Conservation (phyloP, 2,113 vertebrate genomes). For the Urocolius indicus region DNA sequence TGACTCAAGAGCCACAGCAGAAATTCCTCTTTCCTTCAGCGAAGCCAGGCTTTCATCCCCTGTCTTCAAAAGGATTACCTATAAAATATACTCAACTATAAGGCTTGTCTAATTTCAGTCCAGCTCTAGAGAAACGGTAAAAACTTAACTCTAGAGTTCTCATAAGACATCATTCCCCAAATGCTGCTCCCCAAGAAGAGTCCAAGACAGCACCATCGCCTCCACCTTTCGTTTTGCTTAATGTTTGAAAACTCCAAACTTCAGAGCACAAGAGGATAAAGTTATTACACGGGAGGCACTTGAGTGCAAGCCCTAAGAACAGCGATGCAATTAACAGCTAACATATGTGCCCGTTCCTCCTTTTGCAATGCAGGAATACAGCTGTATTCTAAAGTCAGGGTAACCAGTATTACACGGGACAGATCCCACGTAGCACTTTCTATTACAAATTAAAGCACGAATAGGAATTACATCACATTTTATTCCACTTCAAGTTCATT, state of each 20-base stretch:
- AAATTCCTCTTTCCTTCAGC: constrained; percentile 34
- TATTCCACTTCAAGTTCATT: constrained; percentile 66
- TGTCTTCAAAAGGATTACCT: constrained; percentile 50
- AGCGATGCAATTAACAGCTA: constrained; percentile 10
- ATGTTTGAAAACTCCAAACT: background rate
- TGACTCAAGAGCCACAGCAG: constrained; percentile 36
- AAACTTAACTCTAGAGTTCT: background rate
- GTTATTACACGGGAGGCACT: background rate
- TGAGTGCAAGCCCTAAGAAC: constrained; percentile 11
- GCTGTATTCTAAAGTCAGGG: constrained; percentile 16
- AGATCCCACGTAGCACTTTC: constrained; percentile 1
- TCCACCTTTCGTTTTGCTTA: background rate
- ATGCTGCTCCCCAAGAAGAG: background rate
- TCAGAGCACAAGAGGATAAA: background rate
- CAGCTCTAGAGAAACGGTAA: background rate
- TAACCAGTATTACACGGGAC: background rate
- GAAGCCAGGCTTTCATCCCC: constrained; percentile 49
- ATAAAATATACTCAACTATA: background rate
- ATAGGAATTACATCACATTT: constrained; percentile 54
- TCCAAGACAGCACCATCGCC: background rate
- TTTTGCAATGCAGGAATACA: background rate
- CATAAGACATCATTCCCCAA: background rate
- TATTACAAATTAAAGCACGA: constrained; percentile 46
- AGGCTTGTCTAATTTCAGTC: background rate
- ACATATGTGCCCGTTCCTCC: background rate